Percentiles rank a stretch among this genome's conserved stretches.
Conservation (phyloP, 2,888 invertebrate genomes). For the Tenthredo livida region DNA sequence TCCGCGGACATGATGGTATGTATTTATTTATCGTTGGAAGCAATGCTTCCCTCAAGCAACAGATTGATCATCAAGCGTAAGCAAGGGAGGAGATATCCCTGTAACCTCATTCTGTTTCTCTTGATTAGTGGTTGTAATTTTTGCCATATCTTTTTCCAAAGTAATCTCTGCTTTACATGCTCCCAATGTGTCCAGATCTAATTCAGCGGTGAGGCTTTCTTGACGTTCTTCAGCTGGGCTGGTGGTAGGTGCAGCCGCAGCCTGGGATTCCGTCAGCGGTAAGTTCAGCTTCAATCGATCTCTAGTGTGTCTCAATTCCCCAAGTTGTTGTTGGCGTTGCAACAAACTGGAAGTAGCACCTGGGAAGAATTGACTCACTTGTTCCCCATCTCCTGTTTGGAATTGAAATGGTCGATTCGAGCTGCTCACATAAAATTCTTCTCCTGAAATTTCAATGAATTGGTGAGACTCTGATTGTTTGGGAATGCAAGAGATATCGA, state of each 20-base stretch:
- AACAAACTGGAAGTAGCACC: constrained; percentile 76
- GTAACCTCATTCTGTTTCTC: background rate
- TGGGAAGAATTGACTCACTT: constrained; percentile 87
- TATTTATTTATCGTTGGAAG: background rate
- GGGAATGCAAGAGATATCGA: background rate
- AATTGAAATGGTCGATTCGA: constrained; percentile 87
- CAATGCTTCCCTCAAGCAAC: constrained; percentile 2
- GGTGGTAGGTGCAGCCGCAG: constrained; percentile 15
- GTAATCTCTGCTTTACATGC: constrained; percentile 31
- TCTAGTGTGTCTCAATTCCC: constrained; percentile 86
- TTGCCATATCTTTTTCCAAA: constrained; percentile 10
- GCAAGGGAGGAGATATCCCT: constrained; percentile 19
- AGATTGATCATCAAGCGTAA: constrained; percentile 24
- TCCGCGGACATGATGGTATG: constrained; percentile 19
- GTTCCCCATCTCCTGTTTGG: constrained; percentile 77
- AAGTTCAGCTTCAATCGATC: constrained; percentile 87
- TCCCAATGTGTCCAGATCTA: constrained; percentile 1
- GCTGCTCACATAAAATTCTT: constrained; percentile 88
- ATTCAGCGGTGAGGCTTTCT: constrained; percentile 1
- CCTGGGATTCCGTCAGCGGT: constrained; percentile 76
- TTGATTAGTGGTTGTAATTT: background rate
- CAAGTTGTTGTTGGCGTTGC: constrained; percentile 76
- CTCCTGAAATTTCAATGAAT: constrained; percentile 73
- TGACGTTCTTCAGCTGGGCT: constrained; percentile 34
- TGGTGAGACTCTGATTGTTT: background rate